Evolutionary conservation across 53 echinoderm and acorn worm genomes (phyloP), one percentile per base, ranked within the genome.

Genomic region (Patiria pectinifera): DNA sequence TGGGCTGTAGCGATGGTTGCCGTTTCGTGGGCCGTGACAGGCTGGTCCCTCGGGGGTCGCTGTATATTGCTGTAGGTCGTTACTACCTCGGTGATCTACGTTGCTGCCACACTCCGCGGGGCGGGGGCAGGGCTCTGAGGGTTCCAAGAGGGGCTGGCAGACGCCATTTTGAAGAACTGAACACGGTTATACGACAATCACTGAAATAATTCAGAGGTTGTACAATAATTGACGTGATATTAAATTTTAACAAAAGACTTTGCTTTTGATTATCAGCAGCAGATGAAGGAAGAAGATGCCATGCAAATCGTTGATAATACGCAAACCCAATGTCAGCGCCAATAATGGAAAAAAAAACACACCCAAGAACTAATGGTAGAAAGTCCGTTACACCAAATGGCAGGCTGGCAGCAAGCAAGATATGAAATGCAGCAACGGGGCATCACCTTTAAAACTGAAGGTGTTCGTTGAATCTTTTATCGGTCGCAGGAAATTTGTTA

Each of bases 401-500:
- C 53, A 53, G 35, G 35, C 35, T 35, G 35, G 8, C 53, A 53
- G 74, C n/a, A 74, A 74, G 9, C 9, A n/a, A 23, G 74, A 24
- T 74, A 74, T 10, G 24, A 0, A 22, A 24, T 10, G 74, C 22
- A 3, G 66, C 66, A 66, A 66, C 15, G 3, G 19, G 66, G 24
- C 24, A 74, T n/a, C 24, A n/a, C 74, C 74, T 74, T 74, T 74
- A 74, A 74, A 74, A 74, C 74, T 21, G 24, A 74, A 74, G 74
- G 74, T 23, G 22, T 74, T 24, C 74, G 3, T 21, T 74, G 23
- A 74, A 86, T 86, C 60, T 88, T 88, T 59, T 61, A 78, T 61
- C 43, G 78, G 88, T 59, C 10, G 24, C 43, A 11, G 21, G 77
- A 69, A 9, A 72, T 78, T 53, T 90, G 69, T 90, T 90, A 66